These are phyloP conservation scores for Cepphus grylle DNA, from an alignment of 2,113 vertebrate species.

Conservation along the genomic window DNA sequence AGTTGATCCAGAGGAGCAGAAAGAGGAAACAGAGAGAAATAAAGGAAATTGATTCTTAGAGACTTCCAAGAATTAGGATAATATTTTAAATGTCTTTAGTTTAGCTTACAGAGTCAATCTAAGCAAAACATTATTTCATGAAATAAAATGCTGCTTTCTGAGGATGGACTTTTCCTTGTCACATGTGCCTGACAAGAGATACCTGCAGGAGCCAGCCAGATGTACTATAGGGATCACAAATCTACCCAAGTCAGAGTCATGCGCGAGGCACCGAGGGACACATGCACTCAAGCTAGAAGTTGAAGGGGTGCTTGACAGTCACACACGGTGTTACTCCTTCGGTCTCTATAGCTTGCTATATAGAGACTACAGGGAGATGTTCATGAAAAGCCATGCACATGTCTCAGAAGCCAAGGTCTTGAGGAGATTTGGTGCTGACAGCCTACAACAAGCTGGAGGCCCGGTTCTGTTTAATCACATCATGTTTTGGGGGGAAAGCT, in stretches of 20 bases:
- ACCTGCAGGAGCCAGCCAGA: not conserved
- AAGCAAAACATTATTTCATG: not conserved
- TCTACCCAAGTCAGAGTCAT: not conserved
- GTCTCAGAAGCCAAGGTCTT: not conserved
- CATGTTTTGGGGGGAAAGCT: not conserved
- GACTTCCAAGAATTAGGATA: not conserved
- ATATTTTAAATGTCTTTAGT: not conserved
- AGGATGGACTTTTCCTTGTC: not conserved
- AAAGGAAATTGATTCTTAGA: not conserved
- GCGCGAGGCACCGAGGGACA: not conserved
- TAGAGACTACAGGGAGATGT: rapidly evolving
- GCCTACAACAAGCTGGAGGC: not conserved
- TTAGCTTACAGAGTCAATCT: not conserved
- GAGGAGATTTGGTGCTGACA: not conserved
- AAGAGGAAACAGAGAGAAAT: not conserved
- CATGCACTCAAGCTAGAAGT: rapidly evolving
- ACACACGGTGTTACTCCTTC: too few relatives aligned
- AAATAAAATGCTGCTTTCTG: not conserved
- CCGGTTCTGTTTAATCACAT: not conserved
- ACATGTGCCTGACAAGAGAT: not conserved
- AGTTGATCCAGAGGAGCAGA: not conserved
- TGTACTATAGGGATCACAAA: not conserved
- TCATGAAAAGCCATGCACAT: not conserved
- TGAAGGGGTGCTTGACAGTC: not conserved
- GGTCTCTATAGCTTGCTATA: not conserved